Conservation (phyloP, 2,888 invertebrate species). For the Stenichneumon culpator region DNA sequence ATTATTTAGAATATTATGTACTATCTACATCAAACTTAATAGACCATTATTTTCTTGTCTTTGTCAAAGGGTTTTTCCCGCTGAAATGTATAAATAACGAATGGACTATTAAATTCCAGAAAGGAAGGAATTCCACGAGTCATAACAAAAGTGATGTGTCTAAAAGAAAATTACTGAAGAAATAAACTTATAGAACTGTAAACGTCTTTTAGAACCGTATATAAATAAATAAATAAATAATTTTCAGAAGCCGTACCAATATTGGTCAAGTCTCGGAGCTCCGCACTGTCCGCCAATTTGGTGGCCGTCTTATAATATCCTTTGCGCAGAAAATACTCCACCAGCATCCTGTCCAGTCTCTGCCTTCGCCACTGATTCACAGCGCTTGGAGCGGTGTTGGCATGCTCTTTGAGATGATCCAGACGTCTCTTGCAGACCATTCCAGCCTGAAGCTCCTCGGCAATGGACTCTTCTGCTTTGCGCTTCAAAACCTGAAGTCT, state of each 20-base stretch:
- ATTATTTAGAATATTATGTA: too few relatives aligned
- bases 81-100: too few relatives aligned
- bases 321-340: conserved; percentile 97
- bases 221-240: neutral
- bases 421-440: conserved; percentile 96
- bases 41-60: too few relatives aligned
- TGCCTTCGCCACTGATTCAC: conserved; percentile 93
- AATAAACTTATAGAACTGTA: too few relatives aligned
- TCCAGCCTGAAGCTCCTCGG: conserved; percentile 96
- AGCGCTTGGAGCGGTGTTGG: conserved; percentile 86
- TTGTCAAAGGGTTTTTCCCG: too few relatives aligned
- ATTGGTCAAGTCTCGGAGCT: conserved; percentile 95
- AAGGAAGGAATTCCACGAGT: too few relatives aligned
- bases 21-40: too few relatives aligned
- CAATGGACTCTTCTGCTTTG: conserved; percentile 97
- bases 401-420: conserved; percentile 95
- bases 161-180: too few relatives aligned
- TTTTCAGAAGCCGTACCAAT: conserved; percentile 87
- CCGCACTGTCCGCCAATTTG: conserved; percentile 93
- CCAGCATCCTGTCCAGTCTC: conserved; percentile 97
- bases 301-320: conserved; percentile 98
- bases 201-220: too few relatives aligned
- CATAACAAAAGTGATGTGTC: too few relatives aligned
- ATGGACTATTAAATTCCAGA: too few relatives aligned
- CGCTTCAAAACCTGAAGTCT: conserved; percentile 95